Evolutionary conservation across 2,113 vertebrate genomes (phyloP).

Genomic region (Urocynchramus pylzowi): DNA sequence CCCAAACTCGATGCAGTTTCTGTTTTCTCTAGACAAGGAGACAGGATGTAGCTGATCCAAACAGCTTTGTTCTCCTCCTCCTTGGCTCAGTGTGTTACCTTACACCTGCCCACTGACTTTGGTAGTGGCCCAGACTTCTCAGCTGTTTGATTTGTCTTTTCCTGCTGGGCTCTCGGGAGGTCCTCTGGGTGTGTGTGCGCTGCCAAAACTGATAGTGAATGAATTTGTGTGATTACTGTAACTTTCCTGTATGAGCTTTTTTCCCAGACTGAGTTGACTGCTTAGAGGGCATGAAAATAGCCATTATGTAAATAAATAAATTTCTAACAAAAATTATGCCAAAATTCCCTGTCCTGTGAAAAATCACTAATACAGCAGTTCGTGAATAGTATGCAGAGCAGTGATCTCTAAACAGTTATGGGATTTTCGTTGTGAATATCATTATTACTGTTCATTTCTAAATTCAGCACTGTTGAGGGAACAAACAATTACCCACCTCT

Average conservation of each 20-base stretch:
- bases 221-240: not conserved
- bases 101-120: not conserved
- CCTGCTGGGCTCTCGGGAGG: not conserved
- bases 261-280: not conserved
- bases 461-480: not conserved
- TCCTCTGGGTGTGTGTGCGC: not conserved
- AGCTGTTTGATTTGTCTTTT: not conserved
- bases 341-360: not conserved
- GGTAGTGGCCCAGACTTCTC: not conserved
- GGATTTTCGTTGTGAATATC: not conserved
- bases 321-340: not conserved
- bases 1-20: not conserved
- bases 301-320: not conserved
- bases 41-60: not conserved
- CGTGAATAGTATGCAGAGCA: not conserved
- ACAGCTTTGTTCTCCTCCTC: not conserved
- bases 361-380: not conserved
- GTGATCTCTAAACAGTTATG: not conserved
- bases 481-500: not conserved
- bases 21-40: not conserved
- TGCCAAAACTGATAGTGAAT: not conserved
- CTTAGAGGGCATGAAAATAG: not conserved
- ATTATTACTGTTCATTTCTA: not conserved
- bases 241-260: not conserved
- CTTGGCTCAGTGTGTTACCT: not conserved